These are phyloP conservation scores for Cremastobaeus sp. DNA, from an alignment of 2,888 invertebrate genomes.

Conservation along the genomic window DNA sequence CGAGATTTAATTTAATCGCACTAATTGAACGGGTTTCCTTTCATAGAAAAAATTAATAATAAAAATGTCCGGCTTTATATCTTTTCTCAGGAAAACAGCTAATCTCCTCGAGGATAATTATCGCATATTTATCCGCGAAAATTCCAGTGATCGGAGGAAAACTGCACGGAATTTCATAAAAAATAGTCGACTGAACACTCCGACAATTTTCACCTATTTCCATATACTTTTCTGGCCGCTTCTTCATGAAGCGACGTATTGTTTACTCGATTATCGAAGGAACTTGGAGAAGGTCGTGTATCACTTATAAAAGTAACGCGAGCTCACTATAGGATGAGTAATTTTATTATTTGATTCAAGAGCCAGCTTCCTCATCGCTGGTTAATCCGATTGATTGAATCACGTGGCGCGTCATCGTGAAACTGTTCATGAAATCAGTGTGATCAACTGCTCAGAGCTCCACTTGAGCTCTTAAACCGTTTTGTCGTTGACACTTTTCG, in stretches of 20 bases:
- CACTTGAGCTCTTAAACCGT: conserved; percentile 9
- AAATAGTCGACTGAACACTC: too few relatives aligned
- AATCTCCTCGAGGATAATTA: too few relatives aligned
- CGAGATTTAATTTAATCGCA: too few relatives aligned
- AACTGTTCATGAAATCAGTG: conserved; percentile 39
- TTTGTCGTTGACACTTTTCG: background rate
- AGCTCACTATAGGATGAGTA: conserved; percentile 38
- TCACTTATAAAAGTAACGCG: conserved; percentile 34
- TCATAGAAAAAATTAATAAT: too few relatives aligned
- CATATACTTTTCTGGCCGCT: too few relatives aligned
- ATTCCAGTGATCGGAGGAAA: too few relatives aligned
- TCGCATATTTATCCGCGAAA: too few relatives aligned
- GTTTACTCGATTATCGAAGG: conserved; percentile 24
- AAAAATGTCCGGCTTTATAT: too few relatives aligned
- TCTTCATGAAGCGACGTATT: conserved; percentile 14
- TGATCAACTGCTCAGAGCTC: conserved; percentile 33
- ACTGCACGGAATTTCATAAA: too few relatives aligned
- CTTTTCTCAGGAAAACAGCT: too few relatives aligned
- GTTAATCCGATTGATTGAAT: conserved; percentile 51
- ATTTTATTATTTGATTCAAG: conserved; percentile 49
- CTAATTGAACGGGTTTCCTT: too few relatives aligned
- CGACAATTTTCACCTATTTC: too few relatives aligned
- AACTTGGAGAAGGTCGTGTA: conserved; percentile 23
- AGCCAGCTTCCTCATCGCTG: conserved; percentile 40
- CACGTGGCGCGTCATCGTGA: conserved; percentile 46